phyloP scores from a whole-genome alignment of 2,888 invertebrate species.

The Hyles lineata region DNA sequence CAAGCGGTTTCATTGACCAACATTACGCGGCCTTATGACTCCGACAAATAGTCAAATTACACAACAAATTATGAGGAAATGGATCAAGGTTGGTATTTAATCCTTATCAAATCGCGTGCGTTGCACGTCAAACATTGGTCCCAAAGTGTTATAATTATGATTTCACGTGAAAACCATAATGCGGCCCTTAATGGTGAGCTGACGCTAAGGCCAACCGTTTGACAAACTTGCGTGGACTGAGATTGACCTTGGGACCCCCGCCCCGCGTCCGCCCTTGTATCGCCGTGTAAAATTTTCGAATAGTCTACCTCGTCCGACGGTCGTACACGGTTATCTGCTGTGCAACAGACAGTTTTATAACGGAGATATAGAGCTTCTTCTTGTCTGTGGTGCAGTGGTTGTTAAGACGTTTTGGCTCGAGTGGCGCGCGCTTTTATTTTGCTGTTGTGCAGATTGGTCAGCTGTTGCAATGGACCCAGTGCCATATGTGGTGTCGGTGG shows the following conservation, averaged over 20 bases:
- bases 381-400: conserved; percentile 50
- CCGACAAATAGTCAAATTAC: conserved; percentile 37
- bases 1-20: conserved; percentile 8
- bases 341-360: conserved; percentile 56
- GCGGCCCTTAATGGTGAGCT: conserved; percentile 64
- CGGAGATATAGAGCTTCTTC: conserved; percentile 55
- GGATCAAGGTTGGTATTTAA: conserved; percentile 73
- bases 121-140: conserved; percentile 57
- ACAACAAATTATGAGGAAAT: conserved; percentile 55
- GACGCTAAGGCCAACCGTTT: conserved; percentile 51
- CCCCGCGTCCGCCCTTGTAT: conserved; percentile 57
- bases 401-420: conserved; percentile 51
- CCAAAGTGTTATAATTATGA: conserved; percentile 66
- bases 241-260: conserved; percentile 77
- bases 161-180: conserved; percentile 66
- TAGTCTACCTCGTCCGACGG: conserved; percentile 74
- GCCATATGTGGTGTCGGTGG: conserved; percentile 59
- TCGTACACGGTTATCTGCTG: conserved; percentile 67
- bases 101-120: conserved; percentile 74
- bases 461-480: conserved; percentile 77
- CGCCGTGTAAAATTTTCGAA: conserved; percentile 74
- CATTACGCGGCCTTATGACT: conserved; percentile 33
- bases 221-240: conserved; percentile 75
- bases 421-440: conserved; percentile 66
- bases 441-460: conserved; percentile 78